Percentiles rank a stretch among this genome's conserved stretches.
Evolutionary conservation across 2,888 invertebrate species (phyloP).

Genomic region (Cactoblastis cactorum): DNA sequence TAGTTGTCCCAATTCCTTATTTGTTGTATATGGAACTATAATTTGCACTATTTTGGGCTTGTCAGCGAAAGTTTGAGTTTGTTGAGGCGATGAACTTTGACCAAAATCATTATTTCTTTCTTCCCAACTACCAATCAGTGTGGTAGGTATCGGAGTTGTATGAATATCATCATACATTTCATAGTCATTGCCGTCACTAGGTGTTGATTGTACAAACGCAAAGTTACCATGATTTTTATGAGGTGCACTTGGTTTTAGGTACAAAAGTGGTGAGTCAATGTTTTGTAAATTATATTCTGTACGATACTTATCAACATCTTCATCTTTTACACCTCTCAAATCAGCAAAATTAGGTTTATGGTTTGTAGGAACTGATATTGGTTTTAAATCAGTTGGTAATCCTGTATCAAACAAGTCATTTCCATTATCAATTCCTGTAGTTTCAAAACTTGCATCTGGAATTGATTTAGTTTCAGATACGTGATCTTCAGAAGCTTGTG

Average conservation of each 20-base stretch:
- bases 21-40: constrained; percentile 88
- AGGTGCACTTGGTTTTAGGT: constrained; percentile 71
- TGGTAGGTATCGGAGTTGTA: constrained; percentile 44
- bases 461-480: constrained; percentile 61
- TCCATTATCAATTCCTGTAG: constrained; percentile 54
- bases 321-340: constrained; percentile 62
- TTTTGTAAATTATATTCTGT: constrained; percentile 69
- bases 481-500: constrained; percentile 73
- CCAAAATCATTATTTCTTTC: constrained; percentile 48
- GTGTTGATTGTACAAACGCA: constrained; percentile 47
- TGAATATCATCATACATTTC: constrained; percentile 66
- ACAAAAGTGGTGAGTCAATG: constrained; percentile 80
- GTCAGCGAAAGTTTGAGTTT: constrained; percentile 48
- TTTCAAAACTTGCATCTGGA: constrained; percentile 66
- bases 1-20: constrained; percentile 43
- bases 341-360: constrained; percentile 60
- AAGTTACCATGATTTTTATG: constrained; percentile 76
- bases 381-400: constrained; percentile 46
- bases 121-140: constrained; percentile 43
- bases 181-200: constrained; percentile 52
- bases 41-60: constrained; percentile 86
- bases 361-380: constrained; percentile 42
- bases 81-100: constrained; percentile 37
- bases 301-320: constrained; percentile 66
- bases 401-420: constrained; percentile 57